Conservation (phyloP, 2,888 invertebrate genomes). For the Agriopis leucophaearia region DNA sequence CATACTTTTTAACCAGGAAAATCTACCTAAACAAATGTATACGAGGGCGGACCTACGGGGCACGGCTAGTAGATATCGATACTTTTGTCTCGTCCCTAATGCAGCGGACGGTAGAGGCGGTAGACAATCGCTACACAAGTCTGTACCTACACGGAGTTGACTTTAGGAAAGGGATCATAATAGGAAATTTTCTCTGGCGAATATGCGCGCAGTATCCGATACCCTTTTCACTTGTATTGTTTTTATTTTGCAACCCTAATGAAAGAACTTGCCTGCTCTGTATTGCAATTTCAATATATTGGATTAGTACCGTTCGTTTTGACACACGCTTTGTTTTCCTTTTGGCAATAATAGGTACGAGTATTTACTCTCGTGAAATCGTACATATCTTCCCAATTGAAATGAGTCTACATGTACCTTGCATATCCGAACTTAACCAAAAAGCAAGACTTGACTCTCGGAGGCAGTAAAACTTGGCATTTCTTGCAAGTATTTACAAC, state of each 20-base stretch:
- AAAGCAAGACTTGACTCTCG: neutral
- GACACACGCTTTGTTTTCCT: conserved; percentile 53
- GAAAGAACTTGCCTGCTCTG: conserved; percentile 82
- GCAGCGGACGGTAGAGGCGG: conserved; percentile 67
- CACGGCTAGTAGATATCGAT: conserved; percentile 27
- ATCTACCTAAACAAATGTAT: too few relatives aligned
- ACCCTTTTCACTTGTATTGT: conserved; percentile 85
- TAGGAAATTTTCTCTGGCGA: conserved; percentile 81
- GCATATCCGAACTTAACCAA: neutral
- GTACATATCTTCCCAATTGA: conserved; percentile 29
- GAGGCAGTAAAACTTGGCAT: conserved; percentile 5
- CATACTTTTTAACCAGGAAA: too few relatives aligned
- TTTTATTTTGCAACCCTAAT: conserved; percentile 85
- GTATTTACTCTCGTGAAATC: conserved; percentile 50
- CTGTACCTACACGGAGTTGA: conserved; percentile 74
- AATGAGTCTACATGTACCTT: neutral
- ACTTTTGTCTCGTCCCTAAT: conserved; percentile 54
- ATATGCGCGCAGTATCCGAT: conserved; percentile 80
- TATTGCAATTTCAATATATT: conserved; percentile 80
- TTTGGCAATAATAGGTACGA: conserved; percentile 43
- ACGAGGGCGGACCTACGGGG: too few relatives aligned
- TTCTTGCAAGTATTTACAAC: conserved; percentile 5
- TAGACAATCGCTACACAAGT: conserved; percentile 79
- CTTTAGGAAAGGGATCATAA: conserved; percentile 83
- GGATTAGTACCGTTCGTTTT: conserved; percentile 60